Percentiles rank a stretch among this genome's conserved stretches.
These are phyloP conservation scores for Eidolon dupreanum DNA, from an alignment of 2,797 vertebrate species.

Conservation along the genomic window DNA sequence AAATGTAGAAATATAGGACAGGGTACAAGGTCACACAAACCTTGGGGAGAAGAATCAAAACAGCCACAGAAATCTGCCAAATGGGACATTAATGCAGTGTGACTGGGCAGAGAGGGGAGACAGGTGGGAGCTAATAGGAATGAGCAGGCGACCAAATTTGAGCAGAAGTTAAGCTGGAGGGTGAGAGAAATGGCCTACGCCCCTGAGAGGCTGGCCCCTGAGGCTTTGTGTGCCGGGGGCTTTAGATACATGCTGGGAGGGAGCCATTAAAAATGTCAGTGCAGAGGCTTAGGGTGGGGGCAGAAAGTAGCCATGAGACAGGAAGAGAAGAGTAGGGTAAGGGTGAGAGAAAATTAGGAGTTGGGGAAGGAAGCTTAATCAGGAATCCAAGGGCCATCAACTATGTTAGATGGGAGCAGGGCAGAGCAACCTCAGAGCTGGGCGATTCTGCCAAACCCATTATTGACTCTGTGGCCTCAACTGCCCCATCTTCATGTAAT, in stretches of 20 bases:
- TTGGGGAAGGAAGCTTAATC: not conserved
- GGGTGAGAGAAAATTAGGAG: not conserved
- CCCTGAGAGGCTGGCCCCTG: not conserved
- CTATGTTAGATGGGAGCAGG: not conserved
- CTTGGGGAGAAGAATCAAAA: not conserved
- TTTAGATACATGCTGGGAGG: not conserved
- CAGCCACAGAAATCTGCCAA: not conserved
- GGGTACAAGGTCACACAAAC: not conserved
- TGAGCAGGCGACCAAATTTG: not conserved
- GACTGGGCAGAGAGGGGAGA: no score
- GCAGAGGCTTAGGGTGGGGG: no score
- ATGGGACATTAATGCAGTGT: not conserved
- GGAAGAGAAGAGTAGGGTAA: not conserved
- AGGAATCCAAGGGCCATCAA: not conserved
- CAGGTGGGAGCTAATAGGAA: no score
- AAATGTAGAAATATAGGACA: not conserved
- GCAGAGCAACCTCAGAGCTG: not conserved
- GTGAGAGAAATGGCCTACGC: not conserved
- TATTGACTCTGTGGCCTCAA: not conserved
- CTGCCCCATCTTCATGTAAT: not conserved
- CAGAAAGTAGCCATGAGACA: not conserved
- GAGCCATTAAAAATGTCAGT: not conserved
- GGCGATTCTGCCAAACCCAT: not conserved
- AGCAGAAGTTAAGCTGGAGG: not conserved
- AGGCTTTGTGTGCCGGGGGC: not conserved